These are phyloP conservation scores for Autographa gamma DNA, from an alignment of 2,888 invertebrate genomes.

Conservation along the genomic window DNA sequence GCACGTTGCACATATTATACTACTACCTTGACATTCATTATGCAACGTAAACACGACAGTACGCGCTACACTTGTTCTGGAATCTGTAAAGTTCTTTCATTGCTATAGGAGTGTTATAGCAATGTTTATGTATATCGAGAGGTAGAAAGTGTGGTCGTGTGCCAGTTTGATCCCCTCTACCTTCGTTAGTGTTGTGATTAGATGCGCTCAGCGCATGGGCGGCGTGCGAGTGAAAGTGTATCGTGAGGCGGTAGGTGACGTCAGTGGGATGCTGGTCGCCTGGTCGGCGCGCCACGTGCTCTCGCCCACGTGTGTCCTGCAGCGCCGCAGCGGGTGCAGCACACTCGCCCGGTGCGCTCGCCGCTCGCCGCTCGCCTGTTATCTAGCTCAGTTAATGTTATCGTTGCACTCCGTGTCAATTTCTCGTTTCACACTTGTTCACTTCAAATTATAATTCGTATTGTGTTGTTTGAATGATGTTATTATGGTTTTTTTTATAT, in stretches of 20 bases:
- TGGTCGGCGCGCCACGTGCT: no score
- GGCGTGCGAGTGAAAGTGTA: background rate
- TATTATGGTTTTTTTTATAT: background rate
- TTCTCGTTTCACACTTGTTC: slow-evolving; percentile 5
- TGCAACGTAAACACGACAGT: no score
- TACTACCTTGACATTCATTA: no score
- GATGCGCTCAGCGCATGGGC: background rate
- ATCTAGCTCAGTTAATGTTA: background rate
- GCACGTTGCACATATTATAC: no score
- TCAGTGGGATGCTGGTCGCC: background rate
- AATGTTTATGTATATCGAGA: no score
- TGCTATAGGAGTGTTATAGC: no score
- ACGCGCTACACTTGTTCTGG: no score
- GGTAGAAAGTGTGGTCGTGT: no score
- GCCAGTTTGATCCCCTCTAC: no score
- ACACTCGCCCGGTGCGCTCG: background rate
- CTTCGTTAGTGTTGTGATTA: background rate
- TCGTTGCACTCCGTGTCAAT: slow-evolving; percentile 1
- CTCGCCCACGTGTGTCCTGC: background rate
- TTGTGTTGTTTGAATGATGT: background rate
- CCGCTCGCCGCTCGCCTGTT: background rate
- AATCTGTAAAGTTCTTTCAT: no score
- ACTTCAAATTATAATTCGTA: background rate
- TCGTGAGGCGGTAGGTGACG: background rate
- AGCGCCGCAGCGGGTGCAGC: background rate